Evolutionary conservation across 2,113 vertebrate genomes (phyloP), one percentile per base, ranked within the genome.

Genomic region (Bufo bufo): DNA sequence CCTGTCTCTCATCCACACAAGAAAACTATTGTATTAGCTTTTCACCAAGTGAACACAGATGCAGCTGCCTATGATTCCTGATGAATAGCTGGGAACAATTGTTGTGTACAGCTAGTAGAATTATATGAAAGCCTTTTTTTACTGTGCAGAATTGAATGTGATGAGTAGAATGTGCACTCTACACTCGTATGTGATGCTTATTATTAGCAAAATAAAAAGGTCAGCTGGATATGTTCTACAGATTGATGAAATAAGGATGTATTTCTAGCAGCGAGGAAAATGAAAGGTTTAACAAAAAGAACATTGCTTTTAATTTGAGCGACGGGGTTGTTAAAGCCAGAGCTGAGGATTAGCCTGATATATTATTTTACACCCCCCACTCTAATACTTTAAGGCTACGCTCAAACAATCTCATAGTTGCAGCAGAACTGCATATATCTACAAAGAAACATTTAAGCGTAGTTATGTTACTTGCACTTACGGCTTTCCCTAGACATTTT

Each of bases 261-360:
- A 52, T 81, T 80, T 87, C 77, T 72, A 71, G 69, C 77, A 80
- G 23, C 61, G 47, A 63, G 77, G 65, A 81, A 33, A 71, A 81
- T 71, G 43, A 87, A 56, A 69, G 65, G 85, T 81, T 81, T 52
- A 81, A 45, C 56, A 65, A 23, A 81, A 71, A 80, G 77, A 56
- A 71, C 85, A 71, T 47, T 87, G 63, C 77, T 54, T 87, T 58
- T 87, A 87, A 87, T 81, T 71, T 87, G 77, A 58, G 85, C 20
- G 12, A 81, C 20, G 33, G 72, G 72, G 50, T 69, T 54, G 77
- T 87, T 84, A 84, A 84, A 54, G 49, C 47, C 13, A 33, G 82
- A 84, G 63, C 65, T 71, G 49, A 54, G 82, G 45, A 50, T 84
- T 49, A 84, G 82, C 47, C 65, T 84, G 47, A 84, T 65, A 50